phyloP scores from a whole-genome alignment of 2,113 vertebrate genomes.

The Deroptyus accipitrinus region DNA sequence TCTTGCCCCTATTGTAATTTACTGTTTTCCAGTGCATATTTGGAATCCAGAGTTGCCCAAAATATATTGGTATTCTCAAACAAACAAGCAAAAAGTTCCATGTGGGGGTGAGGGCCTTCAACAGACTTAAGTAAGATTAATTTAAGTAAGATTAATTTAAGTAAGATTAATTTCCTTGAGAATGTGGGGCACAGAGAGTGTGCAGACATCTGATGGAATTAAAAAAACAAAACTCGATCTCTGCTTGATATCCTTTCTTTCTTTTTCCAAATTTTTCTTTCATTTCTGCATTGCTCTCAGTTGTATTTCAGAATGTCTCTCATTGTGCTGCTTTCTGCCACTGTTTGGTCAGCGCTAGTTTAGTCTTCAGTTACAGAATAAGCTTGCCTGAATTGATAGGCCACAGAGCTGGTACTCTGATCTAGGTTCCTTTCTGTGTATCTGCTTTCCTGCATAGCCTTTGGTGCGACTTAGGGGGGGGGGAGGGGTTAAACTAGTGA shows the following conservation, averaged over 20 bases:
- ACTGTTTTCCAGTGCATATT: background rate
- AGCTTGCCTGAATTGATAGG: background rate
- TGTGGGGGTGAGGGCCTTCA: background rate
- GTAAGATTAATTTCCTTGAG: background rate
- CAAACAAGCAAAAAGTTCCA: background rate
- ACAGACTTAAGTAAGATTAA: background rate
- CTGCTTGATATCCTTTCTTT: background rate
- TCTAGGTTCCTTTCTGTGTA: background rate
- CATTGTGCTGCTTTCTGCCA: background rate
- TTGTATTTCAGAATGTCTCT: background rate
- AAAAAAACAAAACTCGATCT: background rate
- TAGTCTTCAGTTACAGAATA: background rate
- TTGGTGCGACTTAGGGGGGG: background rate
- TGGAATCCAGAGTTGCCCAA: background rate
- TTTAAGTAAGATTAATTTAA: background rate
- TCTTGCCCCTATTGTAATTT: background rate
- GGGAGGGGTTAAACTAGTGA: background rate
- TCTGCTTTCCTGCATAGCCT: background rate
- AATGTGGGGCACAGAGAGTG: background rate
- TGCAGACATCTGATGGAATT: background rate
- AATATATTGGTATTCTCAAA: background rate
- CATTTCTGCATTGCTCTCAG: background rate
- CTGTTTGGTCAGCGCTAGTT: background rate
- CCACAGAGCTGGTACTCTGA: background rate
- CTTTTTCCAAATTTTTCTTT: background rate